Conservation (phyloP, 2,797 vertebrate genomes). For the Bovichtus diacanthus region DNA sequence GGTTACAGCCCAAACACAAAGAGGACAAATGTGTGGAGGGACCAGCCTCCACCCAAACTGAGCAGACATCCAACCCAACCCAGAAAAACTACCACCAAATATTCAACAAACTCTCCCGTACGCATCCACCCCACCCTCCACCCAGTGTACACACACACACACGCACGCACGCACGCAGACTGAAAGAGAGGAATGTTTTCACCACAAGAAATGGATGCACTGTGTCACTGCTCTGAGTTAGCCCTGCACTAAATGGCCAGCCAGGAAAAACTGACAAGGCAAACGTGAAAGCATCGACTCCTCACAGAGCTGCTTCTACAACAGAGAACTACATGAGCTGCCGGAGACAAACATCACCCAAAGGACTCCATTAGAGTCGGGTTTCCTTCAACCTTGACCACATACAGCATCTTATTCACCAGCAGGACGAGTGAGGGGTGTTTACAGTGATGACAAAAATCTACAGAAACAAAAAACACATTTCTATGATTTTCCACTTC, state of each 20-base stretch:
- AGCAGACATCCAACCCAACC: slow-evolving; percentile 15
- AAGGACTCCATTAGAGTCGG: neutral
- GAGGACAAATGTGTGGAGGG: neutral
- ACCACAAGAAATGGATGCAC: neutral
- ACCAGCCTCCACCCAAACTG: slow-evolving; percentile 1
- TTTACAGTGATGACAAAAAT: neutral
- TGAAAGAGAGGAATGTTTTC: slow-evolving; percentile 24
- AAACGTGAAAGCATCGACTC: neutral
- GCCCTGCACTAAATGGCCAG: slow-evolving; percentile 1
- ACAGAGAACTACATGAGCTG: neutral
- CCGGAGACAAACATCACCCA: neutral
- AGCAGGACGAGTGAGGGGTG: neutral
- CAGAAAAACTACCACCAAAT: slow-evolving; percentile 5
- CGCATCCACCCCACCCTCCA: slow-evolving; percentile 8
- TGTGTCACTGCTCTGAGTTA: slow-evolving; percentile 6
- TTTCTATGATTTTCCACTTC: neutral
- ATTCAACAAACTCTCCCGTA: neutral
- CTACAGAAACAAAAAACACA: neutral
- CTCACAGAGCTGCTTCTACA: neutral
- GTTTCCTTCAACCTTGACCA: slow-evolving; percentile 7
- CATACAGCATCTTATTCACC: neutral
- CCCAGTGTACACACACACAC: neutral
- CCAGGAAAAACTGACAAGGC: slow-evolving; percentile 58
- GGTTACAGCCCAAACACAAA: neutral
- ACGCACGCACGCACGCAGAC: slow-evolving; percentile 8